phyloP scores from a whole-genome alignment of 2,797 vertebrate genomes.

The Malacoraja senta region DNA sequence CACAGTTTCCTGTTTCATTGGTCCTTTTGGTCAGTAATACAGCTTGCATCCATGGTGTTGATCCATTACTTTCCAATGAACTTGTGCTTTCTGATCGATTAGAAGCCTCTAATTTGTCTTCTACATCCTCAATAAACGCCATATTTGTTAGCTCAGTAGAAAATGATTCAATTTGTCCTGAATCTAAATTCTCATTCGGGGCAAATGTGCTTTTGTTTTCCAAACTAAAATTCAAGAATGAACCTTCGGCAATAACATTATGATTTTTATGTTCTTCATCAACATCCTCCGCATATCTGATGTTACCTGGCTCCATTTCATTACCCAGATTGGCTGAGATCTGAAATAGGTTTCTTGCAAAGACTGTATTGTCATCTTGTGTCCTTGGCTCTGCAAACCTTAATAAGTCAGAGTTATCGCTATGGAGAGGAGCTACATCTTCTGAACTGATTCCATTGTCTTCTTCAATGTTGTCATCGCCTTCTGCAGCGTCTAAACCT shows the following conservation, averaged over 20 bases:
- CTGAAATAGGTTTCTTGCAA: neutral
- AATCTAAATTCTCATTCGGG: neutral
- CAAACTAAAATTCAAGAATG: neutral
- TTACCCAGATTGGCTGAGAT: neutral
- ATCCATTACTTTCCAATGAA: neutral
- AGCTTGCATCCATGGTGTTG: neutral
- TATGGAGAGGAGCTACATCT: neutral
- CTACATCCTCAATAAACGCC: neutral
- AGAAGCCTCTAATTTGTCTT: neutral
- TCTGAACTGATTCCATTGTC: neutral
- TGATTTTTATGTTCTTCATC: neutral
- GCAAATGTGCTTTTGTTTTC: neutral
- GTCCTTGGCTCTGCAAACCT: neutral
- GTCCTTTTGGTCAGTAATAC: neutral
- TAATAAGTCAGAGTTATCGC: neutral
- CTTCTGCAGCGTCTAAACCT: neutral
- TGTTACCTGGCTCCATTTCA: neutral
- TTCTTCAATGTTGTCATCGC: neutral
- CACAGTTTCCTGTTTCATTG: neutral
- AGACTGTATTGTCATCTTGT: neutral
- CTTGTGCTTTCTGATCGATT: neutral
- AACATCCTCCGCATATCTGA: neutral
- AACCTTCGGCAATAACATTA: neutral
- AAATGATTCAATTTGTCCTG: neutral
- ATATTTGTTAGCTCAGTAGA: neutral